A percentile compares a stretch with the other conserved stretches of the same genome.
These are phyloP conservation scores for Eupsilia transversa DNA, from an alignment of 2,888 invertebrate genomes.

Conservation along the genomic window DNA sequence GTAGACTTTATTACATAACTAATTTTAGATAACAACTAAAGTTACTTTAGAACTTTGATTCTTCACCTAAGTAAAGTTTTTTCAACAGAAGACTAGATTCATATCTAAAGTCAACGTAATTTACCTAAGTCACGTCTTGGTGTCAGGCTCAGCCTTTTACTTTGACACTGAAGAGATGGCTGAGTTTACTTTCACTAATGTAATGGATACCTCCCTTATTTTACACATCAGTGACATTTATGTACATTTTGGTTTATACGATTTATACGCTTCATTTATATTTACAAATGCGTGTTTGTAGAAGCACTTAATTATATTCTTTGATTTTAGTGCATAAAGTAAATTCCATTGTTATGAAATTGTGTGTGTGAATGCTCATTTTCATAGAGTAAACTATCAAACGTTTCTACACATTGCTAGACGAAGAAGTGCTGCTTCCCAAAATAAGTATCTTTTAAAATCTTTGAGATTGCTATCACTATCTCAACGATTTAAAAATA, in stretches of 20 bases:
- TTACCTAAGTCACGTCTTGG: conserved; percentile 50
- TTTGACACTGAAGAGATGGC: conserved; percentile 45
- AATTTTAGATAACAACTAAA: conserved; percentile 10
- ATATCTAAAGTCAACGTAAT: conserved; percentile 44
- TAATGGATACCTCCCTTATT: conserved; percentile 44
- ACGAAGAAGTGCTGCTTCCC: not conserved
- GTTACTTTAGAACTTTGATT: not conserved
- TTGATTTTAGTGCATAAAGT: conserved; percentile 13
- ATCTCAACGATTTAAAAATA: not conserved
- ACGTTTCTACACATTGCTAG: not conserved
- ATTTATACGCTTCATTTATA: conserved; percentile 35
- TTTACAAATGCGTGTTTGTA: conserved; percentile 38
- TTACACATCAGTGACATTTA: conserved; percentile 49
- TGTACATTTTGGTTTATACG: conserved; percentile 48
- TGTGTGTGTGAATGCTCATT: not conserved
- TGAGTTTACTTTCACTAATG: conserved; percentile 46
- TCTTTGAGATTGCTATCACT: not conserved
- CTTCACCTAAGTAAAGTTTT: conserved; percentile 23
- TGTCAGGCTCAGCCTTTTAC: conserved; percentile 46
- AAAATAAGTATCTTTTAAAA: not conserved
- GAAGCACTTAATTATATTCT: conserved; percentile 17
- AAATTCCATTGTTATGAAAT: conserved; percentile 10
- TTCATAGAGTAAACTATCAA: not conserved
- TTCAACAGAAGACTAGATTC: conserved; percentile 30
- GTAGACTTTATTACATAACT: not conserved